These are phyloP conservation scores for Ammodytes marinus DNA, from an alignment of 2,113 vertebrate genomes.

Conservation along the genomic window DNA sequence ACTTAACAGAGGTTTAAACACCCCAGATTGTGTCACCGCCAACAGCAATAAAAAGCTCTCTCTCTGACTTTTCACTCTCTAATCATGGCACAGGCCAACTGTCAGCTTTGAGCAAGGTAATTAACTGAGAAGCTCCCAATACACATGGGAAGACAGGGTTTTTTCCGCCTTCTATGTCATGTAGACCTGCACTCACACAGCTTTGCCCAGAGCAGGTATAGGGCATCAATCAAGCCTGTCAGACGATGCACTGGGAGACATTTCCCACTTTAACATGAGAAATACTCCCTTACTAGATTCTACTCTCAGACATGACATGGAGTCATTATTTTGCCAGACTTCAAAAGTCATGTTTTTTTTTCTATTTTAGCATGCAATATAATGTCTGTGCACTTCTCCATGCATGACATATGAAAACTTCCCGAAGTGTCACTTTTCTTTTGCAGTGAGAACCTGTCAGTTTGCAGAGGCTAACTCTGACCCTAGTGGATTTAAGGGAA, in stretches of 20 bases:
- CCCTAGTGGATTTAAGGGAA: slow-evolving; percentile 17
- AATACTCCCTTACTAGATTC: slow-evolving; percentile 35
- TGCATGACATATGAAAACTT: not conserved
- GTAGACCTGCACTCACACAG: slow-evolving; percentile 32
- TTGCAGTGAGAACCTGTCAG: not conserved
- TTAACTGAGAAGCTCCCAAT: slow-evolving; percentile 15
- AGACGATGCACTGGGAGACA: slow-evolving; percentile 35
- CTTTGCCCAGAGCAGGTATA: slow-evolving; percentile 45
- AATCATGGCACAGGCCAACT: slow-evolving; percentile 7
- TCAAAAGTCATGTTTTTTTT: slow-evolving; percentile 34
- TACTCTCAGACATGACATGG: slow-evolving; percentile 23
- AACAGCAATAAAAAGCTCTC: slow-evolving; percentile 14
- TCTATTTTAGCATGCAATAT: slow-evolving; percentile 11
- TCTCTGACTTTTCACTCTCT: slow-evolving; percentile 21
- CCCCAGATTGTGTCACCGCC: slow-evolving; percentile 12
- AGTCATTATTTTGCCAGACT: slow-evolving; percentile 32
- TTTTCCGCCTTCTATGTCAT: slow-evolving; percentile 28
- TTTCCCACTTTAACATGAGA: slow-evolving; percentile 59
- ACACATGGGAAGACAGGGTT: slow-evolving; percentile 18
- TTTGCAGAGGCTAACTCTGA: not conserved
- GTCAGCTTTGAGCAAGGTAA: slow-evolving; percentile 39
- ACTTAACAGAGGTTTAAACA: slow-evolving; percentile 40
- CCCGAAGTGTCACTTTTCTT: slow-evolving; percentile 4
- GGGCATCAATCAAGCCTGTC: slow-evolving; percentile 73
- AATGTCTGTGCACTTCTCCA: slow-evolving; percentile 9